Conservation (phyloP, 2,113 vertebrate genomes). For the Camelus dromedarius region DNA sequence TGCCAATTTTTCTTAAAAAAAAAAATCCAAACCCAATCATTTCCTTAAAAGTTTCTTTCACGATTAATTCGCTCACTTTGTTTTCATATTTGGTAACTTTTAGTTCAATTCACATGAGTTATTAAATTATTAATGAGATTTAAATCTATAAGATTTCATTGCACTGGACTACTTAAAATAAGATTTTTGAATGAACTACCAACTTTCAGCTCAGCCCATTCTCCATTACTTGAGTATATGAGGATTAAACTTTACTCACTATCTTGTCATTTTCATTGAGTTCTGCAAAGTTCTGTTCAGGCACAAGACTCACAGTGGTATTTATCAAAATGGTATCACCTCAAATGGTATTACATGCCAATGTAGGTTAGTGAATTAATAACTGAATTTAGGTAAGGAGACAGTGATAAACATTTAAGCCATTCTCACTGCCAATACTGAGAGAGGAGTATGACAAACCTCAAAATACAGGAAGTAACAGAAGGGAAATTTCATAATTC, state of each 20-base stretch:
- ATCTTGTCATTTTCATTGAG: background rate
- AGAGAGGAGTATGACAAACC: constrained; percentile 44
- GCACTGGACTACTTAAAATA: background rate
- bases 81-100: constrained; percentile 52
- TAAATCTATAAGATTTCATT: constrained; percentile 2
- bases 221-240: background rate
- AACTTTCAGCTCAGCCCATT: background rate
- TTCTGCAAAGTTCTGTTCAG: background rate
- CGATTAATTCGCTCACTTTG: background rate
- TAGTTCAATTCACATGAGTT: background rate
- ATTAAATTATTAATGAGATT: background rate
- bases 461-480: constrained; percentile 43
- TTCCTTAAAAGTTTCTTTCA: constrained; percentile 3
- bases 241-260: background rate
- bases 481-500: background rate
- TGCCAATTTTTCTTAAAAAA: background rate
- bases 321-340: constrained; percentile 23
- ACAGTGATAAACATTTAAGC: constrained; percentile 13
- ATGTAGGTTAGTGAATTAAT: constrained; percentile 2
- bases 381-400: constrained; percentile 21
- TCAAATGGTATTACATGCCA: background rate
- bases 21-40: background rate
- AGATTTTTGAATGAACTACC: constrained; percentile 14
- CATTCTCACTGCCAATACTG: background rate
- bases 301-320: background rate